Conservation (phyloP, 2,888 invertebrate species). For the Cheilosia soror region DNA sequence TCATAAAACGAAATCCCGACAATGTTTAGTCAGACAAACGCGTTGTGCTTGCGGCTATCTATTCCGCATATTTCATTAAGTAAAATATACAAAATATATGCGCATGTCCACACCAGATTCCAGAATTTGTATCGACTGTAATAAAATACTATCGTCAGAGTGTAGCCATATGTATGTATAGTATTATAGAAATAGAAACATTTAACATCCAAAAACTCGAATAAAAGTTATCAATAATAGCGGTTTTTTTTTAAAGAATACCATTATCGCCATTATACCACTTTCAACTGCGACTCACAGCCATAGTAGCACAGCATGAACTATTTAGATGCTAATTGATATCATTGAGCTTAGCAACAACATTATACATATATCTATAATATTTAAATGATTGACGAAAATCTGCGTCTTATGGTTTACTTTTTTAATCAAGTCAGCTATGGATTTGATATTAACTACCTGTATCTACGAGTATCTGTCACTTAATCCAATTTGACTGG, state of each 20-base stretch:
- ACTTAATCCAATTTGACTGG: constrained; percentile 27
- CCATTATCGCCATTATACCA: constrained; percentile 1
- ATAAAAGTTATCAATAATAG: not conserved
- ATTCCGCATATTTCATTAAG: not conserved
- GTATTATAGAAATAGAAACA: too few species aligned
- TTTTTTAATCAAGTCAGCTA: constrained; percentile 30
- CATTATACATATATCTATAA: too few species aligned
- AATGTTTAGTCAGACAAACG: not conserved
- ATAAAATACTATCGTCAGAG: not conserved
- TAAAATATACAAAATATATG: not conserved
- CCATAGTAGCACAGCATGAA: not conserved
- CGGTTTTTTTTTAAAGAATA: not conserved
- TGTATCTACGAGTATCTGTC: not conserved
- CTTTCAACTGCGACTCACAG: not conserved
- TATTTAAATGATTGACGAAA: constrained; percentile 34
- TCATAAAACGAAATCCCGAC: not conserved
- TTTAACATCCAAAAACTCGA: not conserved
- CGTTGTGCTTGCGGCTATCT: not conserved
- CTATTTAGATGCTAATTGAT: constrained; percentile 39
- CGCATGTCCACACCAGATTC: not conserved
- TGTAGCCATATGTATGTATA: not conserved
- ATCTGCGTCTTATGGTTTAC: constrained; percentile 18
- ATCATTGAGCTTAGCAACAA: constrained; percentile 38
- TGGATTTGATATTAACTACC: constrained; percentile 19
- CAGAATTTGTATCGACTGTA: not conserved